Evolutionary conservation across 2,888 invertebrate genomes (phyloP).

Genomic region (Cryptus armator): DNA sequence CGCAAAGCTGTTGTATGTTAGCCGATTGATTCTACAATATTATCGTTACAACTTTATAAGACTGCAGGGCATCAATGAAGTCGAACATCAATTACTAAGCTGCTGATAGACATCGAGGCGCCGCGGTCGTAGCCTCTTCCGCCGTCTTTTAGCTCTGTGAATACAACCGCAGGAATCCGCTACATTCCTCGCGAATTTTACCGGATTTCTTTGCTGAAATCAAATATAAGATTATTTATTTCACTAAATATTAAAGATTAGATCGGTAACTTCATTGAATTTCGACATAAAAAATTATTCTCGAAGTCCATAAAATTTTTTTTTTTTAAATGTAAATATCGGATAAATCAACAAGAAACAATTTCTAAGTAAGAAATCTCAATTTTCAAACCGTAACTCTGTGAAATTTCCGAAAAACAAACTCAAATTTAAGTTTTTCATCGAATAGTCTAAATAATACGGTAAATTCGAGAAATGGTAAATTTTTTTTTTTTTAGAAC

Average conservation of each 20-base stretch:
- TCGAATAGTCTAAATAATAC: not conserved
- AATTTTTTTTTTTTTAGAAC: not conserved
- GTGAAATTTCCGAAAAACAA: not conserved
- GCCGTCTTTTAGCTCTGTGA: constrained; percentile 57
- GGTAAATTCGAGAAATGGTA: not conserved
- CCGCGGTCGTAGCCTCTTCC: constrained; percentile 46
- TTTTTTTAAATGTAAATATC: no score
- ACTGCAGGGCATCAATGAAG: constrained; percentile 43
- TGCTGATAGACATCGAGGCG: constrained; percentile 45
- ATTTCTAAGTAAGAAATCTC: no score
- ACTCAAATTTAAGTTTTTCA: not conserved
- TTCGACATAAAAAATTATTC: no score
- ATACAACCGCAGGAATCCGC: constrained; percentile 21
- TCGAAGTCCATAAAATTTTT: no score
- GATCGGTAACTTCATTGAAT: no score
- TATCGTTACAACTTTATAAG: constrained; percentile 23
- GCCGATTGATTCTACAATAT: constrained; percentile 38
- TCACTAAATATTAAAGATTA: no score
- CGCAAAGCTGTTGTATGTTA: constrained; percentile 2
- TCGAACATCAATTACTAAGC: constrained; percentile 26
- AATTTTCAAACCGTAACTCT: no score
- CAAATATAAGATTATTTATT: no score
- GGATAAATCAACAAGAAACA: no score
- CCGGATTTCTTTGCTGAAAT: no score
- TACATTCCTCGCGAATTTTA: not conserved